A percentile compares a stretch with the other conserved stretches of the same genome.
Conservation (phyloP, 2,113 vertebrate genomes). For the Micromys minutus region DNA sequence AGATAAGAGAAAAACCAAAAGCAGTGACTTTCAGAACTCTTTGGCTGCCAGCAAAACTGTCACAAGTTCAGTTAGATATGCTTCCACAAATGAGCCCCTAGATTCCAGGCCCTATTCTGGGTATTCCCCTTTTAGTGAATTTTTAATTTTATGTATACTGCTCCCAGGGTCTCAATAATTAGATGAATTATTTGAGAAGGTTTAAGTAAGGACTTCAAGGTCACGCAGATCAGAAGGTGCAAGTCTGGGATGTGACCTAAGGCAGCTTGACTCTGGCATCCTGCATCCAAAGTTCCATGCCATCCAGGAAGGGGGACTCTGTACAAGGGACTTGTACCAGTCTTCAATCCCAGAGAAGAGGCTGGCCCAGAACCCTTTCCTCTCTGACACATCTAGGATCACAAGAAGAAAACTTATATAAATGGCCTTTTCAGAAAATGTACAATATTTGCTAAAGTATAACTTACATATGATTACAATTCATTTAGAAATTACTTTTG, state of each 20-base stretch:
- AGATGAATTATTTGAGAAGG: not conserved
- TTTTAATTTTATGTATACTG: not conserved
- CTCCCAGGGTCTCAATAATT: not conserved
- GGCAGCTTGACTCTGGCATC: not conserved
- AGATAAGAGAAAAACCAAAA: not conserved
- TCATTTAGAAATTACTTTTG: slow-evolving; percentile 10
- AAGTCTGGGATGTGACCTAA: not conserved
- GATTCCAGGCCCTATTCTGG: not conserved
- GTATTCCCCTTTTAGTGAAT: not conserved
- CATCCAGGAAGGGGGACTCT: not conserved
- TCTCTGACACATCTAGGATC: slow-evolving; percentile 4
- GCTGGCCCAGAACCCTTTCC: not conserved
- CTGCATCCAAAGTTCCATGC: not conserved
- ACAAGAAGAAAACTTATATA: not conserved
- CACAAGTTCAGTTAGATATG: not conserved
- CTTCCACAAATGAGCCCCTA: not conserved
- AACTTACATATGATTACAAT: slow-evolving; percentile 13
- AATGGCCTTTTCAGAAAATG: slow-evolving; percentile 20
- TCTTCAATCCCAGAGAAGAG: not conserved
- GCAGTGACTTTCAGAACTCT: not conserved
- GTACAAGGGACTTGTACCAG: not conserved
- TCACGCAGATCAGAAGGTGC: not conserved
- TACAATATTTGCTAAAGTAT: not conserved
- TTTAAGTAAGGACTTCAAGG: not conserved
- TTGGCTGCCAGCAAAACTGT: not conserved